Conservation (phyloP, 2,888 invertebrate species). For the Epistrophe eligans region DNA sequence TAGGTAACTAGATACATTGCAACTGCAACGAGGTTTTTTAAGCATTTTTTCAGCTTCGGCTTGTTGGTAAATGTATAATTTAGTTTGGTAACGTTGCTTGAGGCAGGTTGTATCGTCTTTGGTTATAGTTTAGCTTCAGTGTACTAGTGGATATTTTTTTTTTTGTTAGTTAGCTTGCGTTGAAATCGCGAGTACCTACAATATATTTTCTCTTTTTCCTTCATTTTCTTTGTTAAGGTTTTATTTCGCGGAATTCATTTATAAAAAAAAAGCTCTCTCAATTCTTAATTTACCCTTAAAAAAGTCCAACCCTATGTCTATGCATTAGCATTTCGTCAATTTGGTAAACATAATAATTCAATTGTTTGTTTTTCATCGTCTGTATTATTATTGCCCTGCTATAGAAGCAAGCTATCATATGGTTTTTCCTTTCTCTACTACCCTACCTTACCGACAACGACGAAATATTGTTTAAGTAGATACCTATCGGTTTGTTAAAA, state of each 20-base stretch:
- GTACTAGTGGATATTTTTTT: conserved; percentile 8
- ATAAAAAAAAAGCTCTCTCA: neutral
- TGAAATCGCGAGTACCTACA: conserved; percentile 19
- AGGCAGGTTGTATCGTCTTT: conserved; percentile 52
- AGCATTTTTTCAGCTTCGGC: neutral
- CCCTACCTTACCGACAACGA: conserved; percentile 12
- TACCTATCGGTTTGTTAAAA: no score
- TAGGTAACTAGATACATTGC: neutral
- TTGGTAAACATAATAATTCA: neutral
- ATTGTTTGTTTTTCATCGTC: neutral
- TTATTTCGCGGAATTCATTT: conserved; percentile 19
- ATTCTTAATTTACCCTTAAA: neutral
- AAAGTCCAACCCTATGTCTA: neutral
- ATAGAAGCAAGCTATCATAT: neutral
- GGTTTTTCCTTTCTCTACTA: neutral
- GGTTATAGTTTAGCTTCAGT: no score
- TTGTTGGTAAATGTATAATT: conserved; percentile 8
- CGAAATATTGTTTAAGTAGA: no score
- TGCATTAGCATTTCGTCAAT: neutral
- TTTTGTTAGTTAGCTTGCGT: conserved; percentile 35
- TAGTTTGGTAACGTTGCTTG: conserved; percentile 65
- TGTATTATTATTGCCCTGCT: neutral
- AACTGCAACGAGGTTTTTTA: conserved; percentile 21
- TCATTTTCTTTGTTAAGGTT: conserved; percentile 47
- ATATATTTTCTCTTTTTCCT: conserved; percentile 50